Evolutionary conservation across 2,888 invertebrate species (phyloP), one percentile per base, ranked within the genome.

Genomic region (Cyclophora punctaria): DNA sequence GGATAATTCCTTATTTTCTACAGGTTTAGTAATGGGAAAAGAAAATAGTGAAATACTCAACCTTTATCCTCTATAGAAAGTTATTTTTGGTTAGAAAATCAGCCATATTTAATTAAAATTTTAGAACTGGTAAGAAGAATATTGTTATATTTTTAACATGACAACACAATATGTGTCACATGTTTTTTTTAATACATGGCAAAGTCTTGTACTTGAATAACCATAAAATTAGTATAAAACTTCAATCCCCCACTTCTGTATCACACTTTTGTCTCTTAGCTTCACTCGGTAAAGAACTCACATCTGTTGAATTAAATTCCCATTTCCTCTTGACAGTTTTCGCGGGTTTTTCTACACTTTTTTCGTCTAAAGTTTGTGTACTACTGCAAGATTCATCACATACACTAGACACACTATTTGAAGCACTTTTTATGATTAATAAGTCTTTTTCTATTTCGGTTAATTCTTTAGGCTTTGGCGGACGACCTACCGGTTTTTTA

Each of bases 401-500:
- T 0, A 71, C 68, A 42, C 42, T 42, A 7, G 4, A 7, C 20
- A 7, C 20, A 42, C 42, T 42, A 45, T 70, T 80, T 0, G 82
- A 81, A 0, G 87, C 89, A 33, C 69, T 85, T 48, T 78, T 78
- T 2, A 89, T 89, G 1, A 87, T 86, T 0, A 86, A 56, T 0
- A 88, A 61, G 52, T 88, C 88, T 52, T 86, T 85, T 48, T 88
- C 88, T 1, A 88, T 83, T 35, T 87, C 87, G 0, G 83, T 82
- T 0, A 87, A 60, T 48, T 85, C 83, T 55, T 71, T 72, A 0
- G 82, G 82, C 35, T 82, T 84, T 1, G 72, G 64, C 0, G 79
- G 81, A 35, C 78, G 65, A 0, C 79, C 75, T 4, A 74, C 57
- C 0, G 73, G 72, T 2, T 68, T 70, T 55, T 81, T 80, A 0